These are phyloP conservation scores for Dasysyrphus albostriatus DNA, from an alignment of 2,888 invertebrate genomes.

Conservation along the genomic window DNA sequence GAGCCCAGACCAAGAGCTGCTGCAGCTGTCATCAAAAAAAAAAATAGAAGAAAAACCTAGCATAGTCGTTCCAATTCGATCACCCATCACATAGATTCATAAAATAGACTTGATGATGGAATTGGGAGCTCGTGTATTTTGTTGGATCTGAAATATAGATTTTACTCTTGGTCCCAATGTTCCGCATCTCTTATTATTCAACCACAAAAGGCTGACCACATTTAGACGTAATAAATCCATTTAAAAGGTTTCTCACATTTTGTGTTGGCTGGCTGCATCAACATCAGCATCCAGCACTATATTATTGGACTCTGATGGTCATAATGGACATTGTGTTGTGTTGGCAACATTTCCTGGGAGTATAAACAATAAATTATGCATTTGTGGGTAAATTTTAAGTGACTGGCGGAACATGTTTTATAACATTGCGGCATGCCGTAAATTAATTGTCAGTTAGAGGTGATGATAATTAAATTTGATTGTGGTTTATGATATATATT, in stretches of 20 bases:
- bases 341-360: slow-evolving; percentile 46
- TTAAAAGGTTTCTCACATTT: slow-evolving; percentile 66
- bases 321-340: slow-evolving; percentile 32
- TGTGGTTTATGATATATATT: slow-evolving; percentile 25
- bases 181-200: slow-evolving; percentile 46
- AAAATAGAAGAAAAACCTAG: slow-evolving; percentile 2
- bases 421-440: slow-evolving; percentile 64
- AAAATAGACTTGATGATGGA: background rate
- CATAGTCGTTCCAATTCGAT: slow-evolving; percentile 30
- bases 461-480: slow-evolving; percentile 59
- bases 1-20: background rate
- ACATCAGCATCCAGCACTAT: background rate
- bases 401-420: slow-evolving; percentile 63
- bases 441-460: slow-evolving; percentile 64
- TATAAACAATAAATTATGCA: slow-evolving; percentile 23
- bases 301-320: background rate
- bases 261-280: slow-evolving; percentile 36
- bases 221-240: slow-evolving; percentile 68
- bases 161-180: too few species aligned
- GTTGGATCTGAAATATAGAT: background rate
- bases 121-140: background rate
- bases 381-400: slow-evolving; percentile 28
- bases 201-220: slow-evolving; percentile 65
- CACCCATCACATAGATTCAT: slow-evolving; percentile 4
- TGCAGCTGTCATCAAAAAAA: slow-evolving; percentile 44